A percentile compares a stretch with the other conserved stretches of the same genome.
Conservation (phyloP, 2,113 vertebrate genomes). For the Cololabis saira region DNA sequence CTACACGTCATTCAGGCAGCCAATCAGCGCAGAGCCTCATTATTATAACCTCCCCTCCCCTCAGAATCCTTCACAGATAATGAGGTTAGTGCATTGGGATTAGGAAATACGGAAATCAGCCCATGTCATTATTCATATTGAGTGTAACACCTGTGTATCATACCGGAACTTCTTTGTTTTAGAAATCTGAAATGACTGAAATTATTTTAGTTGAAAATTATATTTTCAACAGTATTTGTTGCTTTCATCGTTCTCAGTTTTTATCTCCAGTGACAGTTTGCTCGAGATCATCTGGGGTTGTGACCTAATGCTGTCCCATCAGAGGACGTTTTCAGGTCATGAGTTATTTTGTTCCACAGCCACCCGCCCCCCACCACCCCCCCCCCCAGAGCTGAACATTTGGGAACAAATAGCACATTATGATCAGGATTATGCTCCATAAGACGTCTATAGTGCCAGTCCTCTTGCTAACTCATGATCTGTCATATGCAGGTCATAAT, state of each 20-base stretch:
- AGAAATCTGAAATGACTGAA: no score
- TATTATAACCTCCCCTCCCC: no score
- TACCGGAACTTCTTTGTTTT: no score
- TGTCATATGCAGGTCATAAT: neutral
- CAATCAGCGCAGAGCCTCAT: no score
- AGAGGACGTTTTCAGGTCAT: neutral
- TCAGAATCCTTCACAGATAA: no score
- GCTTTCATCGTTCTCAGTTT: neutral
- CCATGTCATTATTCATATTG: no score
- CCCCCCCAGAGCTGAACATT: conserved; percentile 1
- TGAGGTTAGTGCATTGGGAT: no score
- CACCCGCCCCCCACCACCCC: no score
- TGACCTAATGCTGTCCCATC: neutral
- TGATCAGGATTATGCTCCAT: conserved; percentile 23
- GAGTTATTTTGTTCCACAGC: neutral
- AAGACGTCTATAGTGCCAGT: neutral
- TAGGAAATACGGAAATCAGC: no score
- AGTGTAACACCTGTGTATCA: no score
- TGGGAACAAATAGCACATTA: conserved; percentile 11
- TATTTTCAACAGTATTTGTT: neutral
- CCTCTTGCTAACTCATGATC: conserved; percentile 8
- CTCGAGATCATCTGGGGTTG: neutral
- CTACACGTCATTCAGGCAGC: no score
- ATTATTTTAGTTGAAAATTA: no score
- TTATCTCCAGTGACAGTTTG: neutral